Conservation (phyloP, 1,140 invertebrate species). For the Lasioglossum baleicum region DNA sequence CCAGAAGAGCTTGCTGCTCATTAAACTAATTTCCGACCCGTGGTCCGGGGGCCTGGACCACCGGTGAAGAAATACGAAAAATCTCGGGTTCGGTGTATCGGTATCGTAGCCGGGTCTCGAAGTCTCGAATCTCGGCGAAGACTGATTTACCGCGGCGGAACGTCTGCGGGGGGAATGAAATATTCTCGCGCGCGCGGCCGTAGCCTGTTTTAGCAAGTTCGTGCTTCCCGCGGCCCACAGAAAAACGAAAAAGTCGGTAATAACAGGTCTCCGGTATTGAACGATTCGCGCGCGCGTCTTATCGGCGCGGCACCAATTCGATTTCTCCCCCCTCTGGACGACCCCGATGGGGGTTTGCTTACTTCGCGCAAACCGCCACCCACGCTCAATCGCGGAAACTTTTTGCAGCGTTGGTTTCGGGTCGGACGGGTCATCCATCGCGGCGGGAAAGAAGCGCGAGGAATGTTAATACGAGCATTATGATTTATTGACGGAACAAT, state of each 20-base stretch:
- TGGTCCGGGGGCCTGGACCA: background rate
- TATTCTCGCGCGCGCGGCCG: conserved; percentile 27
- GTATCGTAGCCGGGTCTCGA: conserved; percentile 18
- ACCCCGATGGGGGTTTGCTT: conserved; percentile 25
- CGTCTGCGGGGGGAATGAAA: conserved; percentile 38
- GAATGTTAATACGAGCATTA: conserved; percentile 80
- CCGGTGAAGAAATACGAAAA: conserved; percentile 10
- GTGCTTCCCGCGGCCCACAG: conserved; percentile 6
- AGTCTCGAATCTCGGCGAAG: conserved; percentile 29
- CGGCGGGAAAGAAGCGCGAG: conserved; percentile 73
- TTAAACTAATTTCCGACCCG: background rate
- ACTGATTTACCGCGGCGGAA: conserved; percentile 44
- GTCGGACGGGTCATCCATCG: conserved; percentile 68
- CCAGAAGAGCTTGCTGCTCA: background rate
- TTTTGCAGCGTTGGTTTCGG: conserved; percentile 41
- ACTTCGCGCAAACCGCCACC: conserved; percentile 44
- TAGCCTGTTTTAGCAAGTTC: conserved; percentile 45
- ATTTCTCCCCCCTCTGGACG: conserved; percentile 9
- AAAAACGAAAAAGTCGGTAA: conserved; percentile 31
- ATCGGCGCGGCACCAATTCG: conserved; percentile 26
- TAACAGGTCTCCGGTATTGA: conserved; percentile 48
- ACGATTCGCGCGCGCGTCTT: conserved; percentile 47
- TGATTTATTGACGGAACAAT: conserved; percentile 76
- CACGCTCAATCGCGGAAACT: conserved; percentile 43
- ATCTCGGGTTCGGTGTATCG: conserved; percentile 8